Percentiles rank a stretch among this genome's conserved stretches.
Conservation (phyloP, 2,113 vertebrate species). For the Percopsis transmontana region DNA sequence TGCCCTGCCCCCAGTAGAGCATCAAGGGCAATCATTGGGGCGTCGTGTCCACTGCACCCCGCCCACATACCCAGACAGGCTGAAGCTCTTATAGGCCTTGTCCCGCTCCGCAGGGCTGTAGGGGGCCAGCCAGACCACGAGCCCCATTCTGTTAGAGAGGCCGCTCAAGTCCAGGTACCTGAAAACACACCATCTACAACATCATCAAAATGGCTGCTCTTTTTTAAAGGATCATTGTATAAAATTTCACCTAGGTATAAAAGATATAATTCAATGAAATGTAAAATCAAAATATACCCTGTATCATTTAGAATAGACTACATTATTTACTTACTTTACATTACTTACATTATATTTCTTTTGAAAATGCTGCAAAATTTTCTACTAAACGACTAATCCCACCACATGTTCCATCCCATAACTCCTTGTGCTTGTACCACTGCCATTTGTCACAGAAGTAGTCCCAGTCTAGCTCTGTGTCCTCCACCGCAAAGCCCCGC, state of each 20-base stretch:
- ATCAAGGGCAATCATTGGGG: conserved; percentile 86
- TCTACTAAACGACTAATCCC: background rate
- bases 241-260: too few relatives aligned
- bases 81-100: conserved; percentile 76
- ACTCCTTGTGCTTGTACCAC: conserved; percentile 71
- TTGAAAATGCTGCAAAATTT: too few relatives aligned
- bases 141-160: conserved; percentile 71
- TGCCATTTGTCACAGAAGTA: conserved; percentile 83
- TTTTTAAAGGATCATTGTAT: too few relatives aligned
- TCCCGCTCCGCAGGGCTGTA: conserved; percentile 79
- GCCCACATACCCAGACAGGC: conserved; percentile 80
- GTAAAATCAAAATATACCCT: too few relatives aligned
- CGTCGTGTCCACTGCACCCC: conserved; percentile 83
- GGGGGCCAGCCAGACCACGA: conserved; percentile 58
- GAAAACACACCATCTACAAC: conserved; percentile 5
- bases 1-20: conserved; percentile 73
- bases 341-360: too few relatives aligned
- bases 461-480: conserved; percentile 78
- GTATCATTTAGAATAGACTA: too few relatives aligned
- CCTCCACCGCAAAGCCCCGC: conserved; percentile 59
- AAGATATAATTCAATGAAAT: too few relatives aligned
- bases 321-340: too few relatives aligned
- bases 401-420: background rate
- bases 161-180: conserved; percentile 82
- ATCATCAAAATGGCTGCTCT: background rate